Base-by-base conservation (phyloP, 2,113 vertebrate genomes). In the Phyllostomus discolor region DNA sequence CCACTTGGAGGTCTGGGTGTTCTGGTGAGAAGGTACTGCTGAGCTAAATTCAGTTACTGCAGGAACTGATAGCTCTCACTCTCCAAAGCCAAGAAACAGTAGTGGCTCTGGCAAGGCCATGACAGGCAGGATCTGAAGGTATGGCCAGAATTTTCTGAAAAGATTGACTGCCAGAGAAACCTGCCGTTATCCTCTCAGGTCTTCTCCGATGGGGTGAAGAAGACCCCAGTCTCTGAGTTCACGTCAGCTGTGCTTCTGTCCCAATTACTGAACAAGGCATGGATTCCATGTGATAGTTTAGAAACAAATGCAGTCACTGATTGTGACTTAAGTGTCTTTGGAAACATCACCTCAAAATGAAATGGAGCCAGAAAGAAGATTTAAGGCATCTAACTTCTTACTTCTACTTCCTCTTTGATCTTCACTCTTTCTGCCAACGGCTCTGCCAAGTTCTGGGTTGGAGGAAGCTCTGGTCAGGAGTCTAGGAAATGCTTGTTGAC, bases 341-440 rank as follows among this genome's bases (percentile, higher is more conserved):
- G 79, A 96, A 82, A 90, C 15, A 86, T 14, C 62, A 11, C 8
- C 38, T 79, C 46, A 35, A 66, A 83, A 52, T 79, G 75, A 75
- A 79, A 54, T 35, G 15, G 57, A 48, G n/a, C 67, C 48, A n/a
- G 81, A 41, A 75, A 43, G 22, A 85, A 92, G 59, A 83, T 16
- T 12, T 10, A 28, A 62, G 33, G 79, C 48, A 76, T 22, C 7
- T 6, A 48, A 59, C 35, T 70, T 83, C 20, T 59, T 50, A 10
- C 59, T 76, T 93, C 67, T 76, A 10, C 72, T 83, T 94, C 80
- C 28, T 80, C 70, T 97, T 64, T 75, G 46, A 81, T 80, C 72
- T 85, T 91, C 50, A n/a, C 9, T 50, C 28, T 92, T 90, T 62
- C 54, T 83, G 62, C 83, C 78, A 38, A n/a, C 8, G 28, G 41